These are phyloP conservation scores for Spizaetus ornatus DNA, from an alignment of 2,113 vertebrate genomes.

Conservation along the genomic window DNA sequence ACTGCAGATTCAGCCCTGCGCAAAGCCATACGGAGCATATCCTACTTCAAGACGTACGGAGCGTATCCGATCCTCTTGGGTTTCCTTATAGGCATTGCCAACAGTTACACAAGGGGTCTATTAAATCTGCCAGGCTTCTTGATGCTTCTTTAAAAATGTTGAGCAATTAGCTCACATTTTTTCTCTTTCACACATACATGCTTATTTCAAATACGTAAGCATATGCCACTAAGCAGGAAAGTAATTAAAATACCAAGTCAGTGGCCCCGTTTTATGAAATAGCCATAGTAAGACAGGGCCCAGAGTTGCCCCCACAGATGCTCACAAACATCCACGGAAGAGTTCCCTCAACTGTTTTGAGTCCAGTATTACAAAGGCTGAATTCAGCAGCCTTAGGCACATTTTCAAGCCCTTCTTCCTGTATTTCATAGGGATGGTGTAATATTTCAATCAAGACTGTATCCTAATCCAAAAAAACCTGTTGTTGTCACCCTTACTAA, in stretches of 20 bases:
- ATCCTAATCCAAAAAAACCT: not conserved
- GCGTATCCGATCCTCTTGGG: not conserved
- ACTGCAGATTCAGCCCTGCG: not conserved
- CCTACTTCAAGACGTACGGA: not conserved
- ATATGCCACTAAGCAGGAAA: not conserved
- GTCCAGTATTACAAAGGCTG: not conserved
- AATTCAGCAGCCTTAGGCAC: not conserved
- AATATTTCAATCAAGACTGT: not conserved
- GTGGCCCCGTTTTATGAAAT: not conserved
- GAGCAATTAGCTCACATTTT: not conserved
- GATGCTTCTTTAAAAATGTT: not conserved
- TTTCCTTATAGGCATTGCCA: not conserved
- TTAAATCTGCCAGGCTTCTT: not conserved
- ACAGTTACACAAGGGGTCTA: not conserved
- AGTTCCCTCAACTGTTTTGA: not conserved
- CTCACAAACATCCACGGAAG: not conserved
- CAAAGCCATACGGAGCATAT: not conserved
- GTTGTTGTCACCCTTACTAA: not conserved
- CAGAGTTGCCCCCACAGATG: not conserved
- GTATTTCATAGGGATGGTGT: not conserved
- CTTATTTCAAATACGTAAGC: not conserved
- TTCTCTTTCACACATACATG: not conserved
- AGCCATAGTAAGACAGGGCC: not conserved
- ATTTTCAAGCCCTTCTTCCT: not conserved
- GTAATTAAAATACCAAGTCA: not conserved